Evolutionary conservation across 2,888 invertebrate genomes (phyloP), one percentile per base, ranked within the genome.

Genomic region (Tipula vernalis): DNA sequence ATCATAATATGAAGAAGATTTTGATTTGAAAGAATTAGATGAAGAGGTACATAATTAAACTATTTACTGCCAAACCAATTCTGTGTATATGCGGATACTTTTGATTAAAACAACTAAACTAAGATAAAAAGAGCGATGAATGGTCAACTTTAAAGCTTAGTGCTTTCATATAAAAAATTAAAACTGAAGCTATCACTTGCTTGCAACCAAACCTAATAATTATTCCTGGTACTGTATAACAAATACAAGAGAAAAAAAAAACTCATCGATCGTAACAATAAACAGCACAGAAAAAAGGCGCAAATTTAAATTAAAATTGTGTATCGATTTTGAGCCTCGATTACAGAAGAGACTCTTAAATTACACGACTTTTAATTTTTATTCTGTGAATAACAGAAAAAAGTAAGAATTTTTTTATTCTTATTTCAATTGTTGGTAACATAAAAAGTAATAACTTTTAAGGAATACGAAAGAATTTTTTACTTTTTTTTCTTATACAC

Each of bases 311-410:
- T 71, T 71, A 71, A 71, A 71, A 71, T 71, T 71, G 71, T 71
- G 71, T 71, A 71, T 71, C 71, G 71, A 71, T 71, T 28, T 28
- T 71, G 28, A 71, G 71, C 71, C 71, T 28, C 71, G 71, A 71
- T 71, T 71, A 71, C 28, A 71, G 28, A 71, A 28, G 28, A 71
- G 71, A 71, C 71, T 71, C 71, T 71, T 71, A 71, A 71, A 71
- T 71, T 71, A 71, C 71, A 71, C 71, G 71, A 71, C 71, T 71
- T 71, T 71, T 71, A 71, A 71, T 71, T 71, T 57, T 71, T 71
- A 71, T 71, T 18, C 71, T 71, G 71, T 71, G 71, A 71, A 71
- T 71, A 71, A 71, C 6, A 71, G 18, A 71, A 71, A 71, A 71
- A 71, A 71, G 71, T 18, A 71, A 71, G 10, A 71, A 71, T 28